Conservation (phyloP, 2,113 vertebrate genomes). For the Platycercus adscitus region DNA sequence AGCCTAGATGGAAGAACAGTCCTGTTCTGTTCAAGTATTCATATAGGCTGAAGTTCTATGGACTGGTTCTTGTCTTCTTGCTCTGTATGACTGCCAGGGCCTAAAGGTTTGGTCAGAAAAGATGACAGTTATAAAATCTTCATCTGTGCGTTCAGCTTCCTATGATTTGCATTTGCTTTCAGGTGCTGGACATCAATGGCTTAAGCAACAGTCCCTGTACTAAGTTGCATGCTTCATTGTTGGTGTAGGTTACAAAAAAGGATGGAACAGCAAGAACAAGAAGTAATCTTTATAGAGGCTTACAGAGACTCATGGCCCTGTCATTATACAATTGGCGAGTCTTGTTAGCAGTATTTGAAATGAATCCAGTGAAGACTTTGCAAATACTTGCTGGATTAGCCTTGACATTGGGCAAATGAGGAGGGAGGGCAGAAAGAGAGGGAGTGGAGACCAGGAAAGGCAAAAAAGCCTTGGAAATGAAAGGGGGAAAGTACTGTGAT, state of each 20-base stretch:
- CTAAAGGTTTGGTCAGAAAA: not conserved
- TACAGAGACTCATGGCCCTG: not conserved
- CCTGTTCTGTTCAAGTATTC: not conserved
- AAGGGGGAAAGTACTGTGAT: not conserved
- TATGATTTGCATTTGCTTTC: not conserved
- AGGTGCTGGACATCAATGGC: not conserved
- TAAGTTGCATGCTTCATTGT: fast-evolving
- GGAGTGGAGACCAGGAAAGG: not conserved
- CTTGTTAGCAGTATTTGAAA: not conserved
- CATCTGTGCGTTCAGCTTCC: not conserved
- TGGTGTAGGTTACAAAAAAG: not conserved
- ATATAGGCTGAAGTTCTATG: not conserved
- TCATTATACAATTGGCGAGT: not conserved
- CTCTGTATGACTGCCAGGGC: not conserved
- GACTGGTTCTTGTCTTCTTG: not conserved
- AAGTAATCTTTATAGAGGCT: not conserved
- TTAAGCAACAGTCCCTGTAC: not conserved
- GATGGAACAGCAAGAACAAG: not conserved
- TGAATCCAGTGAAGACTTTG: not conserved
- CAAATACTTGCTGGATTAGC: not conserved
- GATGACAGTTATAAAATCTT: not conserved
- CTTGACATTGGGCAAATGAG: not conserved
- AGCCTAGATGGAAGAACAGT: not conserved
- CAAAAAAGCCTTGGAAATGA: not conserved
- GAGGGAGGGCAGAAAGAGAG: not conserved